Base-by-base conservation (phyloP, 2,888 invertebrate genomes). In the Danaus chrysippus region DNA sequence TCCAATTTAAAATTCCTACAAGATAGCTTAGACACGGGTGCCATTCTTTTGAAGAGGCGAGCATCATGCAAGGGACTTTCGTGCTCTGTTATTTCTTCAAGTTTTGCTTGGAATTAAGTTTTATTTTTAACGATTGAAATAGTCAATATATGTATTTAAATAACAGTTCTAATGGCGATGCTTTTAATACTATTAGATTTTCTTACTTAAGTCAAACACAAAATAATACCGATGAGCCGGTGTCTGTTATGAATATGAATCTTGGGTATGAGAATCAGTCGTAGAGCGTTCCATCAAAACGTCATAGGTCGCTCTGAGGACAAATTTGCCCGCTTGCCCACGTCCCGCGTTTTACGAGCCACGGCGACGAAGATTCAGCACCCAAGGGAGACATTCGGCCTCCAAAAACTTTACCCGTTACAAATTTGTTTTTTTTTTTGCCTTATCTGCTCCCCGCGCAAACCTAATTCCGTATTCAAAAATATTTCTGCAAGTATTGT, bases 1-100 rank as follows among this genome's bases (percentile, higher is more conserved):
- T 91, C 91, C 91, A 91, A 91, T 91, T 91, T 91, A 91, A 91
- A 91, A 91, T 91, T 91, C 91, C 90, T 91, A 90, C 89, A 88
- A 91, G 91, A 90, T 89, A 89, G 86, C 90, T 87, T 86, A 89
- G 90, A 87, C 89, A 87, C 87, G 88, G 87, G 87, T 85, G 89
- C 87, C 86, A 89, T 91, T 91, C 89, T 90, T 89, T 88, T 88
- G 89, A 89, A 84, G 83, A 82, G 83, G 81, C 82, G 83, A 83
- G 84, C 84, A 82, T 83, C 85, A 84, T 86, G 82, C 81, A 77
- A 81, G 82, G 83, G 83, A 83, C 83, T 81, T 81, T 81, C 78
- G 74, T 73, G 71, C 72, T 71, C 63, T 69, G 71, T 73, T 75
- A 73, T 76, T 76, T 72, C 73, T 75, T 64, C 61, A 69, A 74